Percentiles rank a stretch among this genome's conserved stretches.
phyloP scores from a whole-genome alignment of 1,140 invertebrate genomes.

The Tachypleus tridentatus region DNA sequence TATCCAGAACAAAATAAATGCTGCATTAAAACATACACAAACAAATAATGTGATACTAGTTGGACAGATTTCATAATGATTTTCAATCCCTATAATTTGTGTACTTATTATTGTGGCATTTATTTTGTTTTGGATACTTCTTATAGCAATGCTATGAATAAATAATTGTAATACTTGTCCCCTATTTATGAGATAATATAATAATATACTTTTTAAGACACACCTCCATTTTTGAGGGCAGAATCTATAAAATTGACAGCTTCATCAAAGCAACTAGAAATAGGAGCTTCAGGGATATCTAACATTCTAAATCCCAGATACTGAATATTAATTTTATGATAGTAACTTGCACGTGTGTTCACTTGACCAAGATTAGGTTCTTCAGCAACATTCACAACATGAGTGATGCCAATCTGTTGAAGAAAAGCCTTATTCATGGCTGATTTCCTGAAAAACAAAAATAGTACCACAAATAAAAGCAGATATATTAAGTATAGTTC shows the following conservation, averaged over 20 bases:
- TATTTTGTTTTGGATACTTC: too few species aligned
- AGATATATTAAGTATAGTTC: too few species aligned
- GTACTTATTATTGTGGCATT: too few species aligned
- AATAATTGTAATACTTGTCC: too few species aligned
- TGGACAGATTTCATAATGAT: too few species aligned
- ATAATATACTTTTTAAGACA: not conserved
- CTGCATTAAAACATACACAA: too few species aligned
- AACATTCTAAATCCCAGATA: slow-evolving; percentile 21
- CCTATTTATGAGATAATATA: too few species aligned
- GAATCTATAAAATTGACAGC: slow-evolving; percentile 22
- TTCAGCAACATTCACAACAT: slow-evolving; percentile 74
- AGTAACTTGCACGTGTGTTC: slow-evolving; percentile 35
- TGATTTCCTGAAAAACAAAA: slow-evolving; percentile 43
- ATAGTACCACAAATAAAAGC: too few species aligned
- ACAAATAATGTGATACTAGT: too few species aligned
- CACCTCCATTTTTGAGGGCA: slow-evolving; percentile 10
- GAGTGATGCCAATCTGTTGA: slow-evolving; percentile 61
- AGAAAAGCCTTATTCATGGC: slow-evolving; percentile 64
- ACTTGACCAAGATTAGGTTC: slow-evolving; percentile 63
- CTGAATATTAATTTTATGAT: slow-evolving; percentile 15
- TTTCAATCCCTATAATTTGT: too few species aligned
- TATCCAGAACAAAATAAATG: too few species aligned
- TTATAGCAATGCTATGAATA: too few species aligned
- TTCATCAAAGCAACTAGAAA: slow-evolving; percentile 17
- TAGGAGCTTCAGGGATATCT: slow-evolving; percentile 14